phyloP scores from a whole-genome alignment of 2,888 invertebrate genomes.

The Caenorhabditis sp. region DNA sequence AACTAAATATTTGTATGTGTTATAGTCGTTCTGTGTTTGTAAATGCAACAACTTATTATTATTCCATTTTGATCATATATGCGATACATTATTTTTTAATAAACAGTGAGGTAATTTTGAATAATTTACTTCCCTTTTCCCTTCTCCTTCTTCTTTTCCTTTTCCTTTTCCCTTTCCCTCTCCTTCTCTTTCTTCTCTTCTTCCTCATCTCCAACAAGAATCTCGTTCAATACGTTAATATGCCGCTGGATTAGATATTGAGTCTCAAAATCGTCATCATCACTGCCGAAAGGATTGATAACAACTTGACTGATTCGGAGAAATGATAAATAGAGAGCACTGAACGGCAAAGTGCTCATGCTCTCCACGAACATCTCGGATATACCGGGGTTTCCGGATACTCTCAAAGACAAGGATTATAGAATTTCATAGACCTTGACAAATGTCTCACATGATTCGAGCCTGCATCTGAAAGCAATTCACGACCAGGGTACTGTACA shows the following conservation, averaged over 20 bases:
- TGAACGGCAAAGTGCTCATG: constrained; percentile 51
- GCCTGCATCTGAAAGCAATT: constrained; percentile 54
- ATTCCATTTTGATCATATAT: not conserved
- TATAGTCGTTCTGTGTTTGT: constrained; percentile 1
- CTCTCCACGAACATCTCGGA: constrained; percentile 50
- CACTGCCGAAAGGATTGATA: constrained; percentile 70
- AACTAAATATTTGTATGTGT: not conserved
- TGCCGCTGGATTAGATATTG: constrained; percentile 57
- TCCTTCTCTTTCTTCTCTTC: constrained; percentile 21
- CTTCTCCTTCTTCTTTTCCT: not conserved
- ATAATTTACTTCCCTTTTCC: not conserved
- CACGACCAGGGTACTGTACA: constrained; percentile 56
- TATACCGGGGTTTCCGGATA: constrained; percentile 24
- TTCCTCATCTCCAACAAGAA: constrained; percentile 30
- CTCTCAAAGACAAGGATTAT: constrained; percentile 5
- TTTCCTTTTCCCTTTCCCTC: constrained; percentile 8
- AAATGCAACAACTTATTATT: not conserved
- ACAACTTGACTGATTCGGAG: constrained; percentile 65
- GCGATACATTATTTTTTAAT: not conserved
- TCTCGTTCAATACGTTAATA: constrained; percentile 57
- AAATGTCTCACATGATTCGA: constrained; percentile 55
- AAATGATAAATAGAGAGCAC: constrained; percentile 61
- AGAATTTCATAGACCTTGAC: not conserved
- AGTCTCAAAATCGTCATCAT: constrained; percentile 71
- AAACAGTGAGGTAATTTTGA: not conserved